Base-by-base conservation (phyloP, 2,888 invertebrate genomes). In the Caenorhabditis panamensis region DNA sequence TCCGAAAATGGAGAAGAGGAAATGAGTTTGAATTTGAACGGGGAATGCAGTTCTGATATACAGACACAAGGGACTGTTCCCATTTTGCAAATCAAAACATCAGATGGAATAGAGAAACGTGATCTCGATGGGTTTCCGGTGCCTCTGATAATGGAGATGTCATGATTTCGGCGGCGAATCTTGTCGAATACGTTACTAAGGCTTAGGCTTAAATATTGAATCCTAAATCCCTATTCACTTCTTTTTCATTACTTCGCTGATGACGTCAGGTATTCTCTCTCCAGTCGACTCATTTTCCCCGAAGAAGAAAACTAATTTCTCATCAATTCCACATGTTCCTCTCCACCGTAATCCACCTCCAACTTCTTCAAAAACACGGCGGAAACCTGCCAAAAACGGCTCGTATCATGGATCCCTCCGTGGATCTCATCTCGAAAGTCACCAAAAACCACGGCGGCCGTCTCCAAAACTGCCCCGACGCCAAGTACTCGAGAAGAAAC, bases 341-440 rank as follows among this genome's bases (percentile, higher is more conserved):
- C 11, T 41, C 41, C 31, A 72, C 72, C 63, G 72, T 72, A 72
- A 63, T 63, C 72, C 47, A 18, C 26, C 28, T 22, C n/a, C 72
- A 31, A 18, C 26, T 36, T 22, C n/a, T 41, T n/a, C 37, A 9
- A 62, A 71, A 71, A 62, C 53, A 71, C 31, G 56, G 20, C 20
- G 22, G 72, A 72, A 72, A 72, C 72, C 72, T 63, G 63, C 56
- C 72, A 58, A 72, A 62, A 71, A 20, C 49, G n/a, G 49, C 36
- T 31, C 36, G 47, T 56, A 28, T 56, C 56, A 13, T 3, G n/a
- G n/a, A n/a, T n/a, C n/a, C n/a, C n/a, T 26, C 53, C 26, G 4
- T 31, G 26, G 26, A 24, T 28, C 28, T 28, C 5, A 54, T 72
- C 63, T 72, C 58, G 63, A 72, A 26, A 63, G 44, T 63, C 72